Evolutionary conservation across 2,888 invertebrate species (phyloP), one percentile per base, ranked within the genome.

Genomic region (Resseliella maxima): DNA sequence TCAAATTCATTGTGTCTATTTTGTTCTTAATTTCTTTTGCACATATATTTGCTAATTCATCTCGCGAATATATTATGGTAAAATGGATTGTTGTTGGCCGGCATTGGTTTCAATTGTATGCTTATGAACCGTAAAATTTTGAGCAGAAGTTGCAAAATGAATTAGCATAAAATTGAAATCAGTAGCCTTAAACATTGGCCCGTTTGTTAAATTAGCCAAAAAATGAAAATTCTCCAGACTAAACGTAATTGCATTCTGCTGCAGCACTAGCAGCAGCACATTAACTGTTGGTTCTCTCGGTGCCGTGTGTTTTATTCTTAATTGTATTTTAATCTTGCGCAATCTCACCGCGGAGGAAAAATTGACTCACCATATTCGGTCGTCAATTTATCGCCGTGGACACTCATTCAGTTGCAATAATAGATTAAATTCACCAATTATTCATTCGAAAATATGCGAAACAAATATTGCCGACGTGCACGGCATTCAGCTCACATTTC

Each of bases 261-360:
- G 35, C 15, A 5, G 31, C 72, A 59, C 12, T 5, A 21, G 2
- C 50, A 18, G 41, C 41, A 41, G 12, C 41, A 41, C 41, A 41
- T 12, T 12, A 41, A 41, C 41, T 12, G 12, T 18, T 59, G 59
- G 18, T 15, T 50, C 46, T 50, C 8, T 50, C 12, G 41, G 18
- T 50, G n/a, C 24, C 24, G n/a, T 24, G 24, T 10, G 59, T 24
- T 59, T 59, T 59, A 31, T 72, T 72, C 72, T 72, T 72, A 72
- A 72, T 72, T 72, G 72, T 15, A 72, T 72, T 72, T 31, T 72
- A 72, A 72, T 72, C 72, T 72, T 72, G 72, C 31, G 35, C 31
- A 72, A 72, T 27, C 3, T 72, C 72, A 31, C 31, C 31, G 15
- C 31, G 12, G 3, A 24, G 24, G 12, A n/a, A 24, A 1, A 59